phyloP scores from a whole-genome alignment of 2,888 invertebrate species.

The Tenthredo distinguenda region DNA sequence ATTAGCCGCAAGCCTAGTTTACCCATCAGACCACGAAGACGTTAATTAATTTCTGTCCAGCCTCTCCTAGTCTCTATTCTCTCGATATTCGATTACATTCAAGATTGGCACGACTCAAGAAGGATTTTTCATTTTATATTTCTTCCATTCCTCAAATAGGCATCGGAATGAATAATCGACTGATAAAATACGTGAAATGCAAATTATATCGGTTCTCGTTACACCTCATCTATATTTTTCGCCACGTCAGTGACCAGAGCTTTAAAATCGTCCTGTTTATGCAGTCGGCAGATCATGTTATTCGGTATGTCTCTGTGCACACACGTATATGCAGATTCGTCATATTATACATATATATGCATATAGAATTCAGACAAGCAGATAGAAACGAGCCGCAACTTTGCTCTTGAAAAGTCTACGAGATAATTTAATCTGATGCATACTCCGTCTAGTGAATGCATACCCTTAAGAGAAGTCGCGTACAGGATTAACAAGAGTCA shows the following conservation, averaged over 20 bases:
- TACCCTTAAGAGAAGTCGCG: not conserved
- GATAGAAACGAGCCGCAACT: not conserved
- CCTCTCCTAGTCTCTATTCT: not conserved
- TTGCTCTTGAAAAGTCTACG: conserved; percentile 27
- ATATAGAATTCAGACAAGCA: not conserved
- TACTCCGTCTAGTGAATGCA: not conserved
- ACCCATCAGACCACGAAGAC: not conserved
- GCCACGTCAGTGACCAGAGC: not conserved
- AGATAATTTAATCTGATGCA: conserved; percentile 12
- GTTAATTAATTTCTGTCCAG: not conserved
- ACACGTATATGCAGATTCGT: not conserved
- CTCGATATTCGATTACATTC: too few species aligned
- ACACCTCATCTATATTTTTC: not conserved
- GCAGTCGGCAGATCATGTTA: conserved; percentile 6
- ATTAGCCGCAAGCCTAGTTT: not conserved
- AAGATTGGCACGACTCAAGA: too few species aligned
- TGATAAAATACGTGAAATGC: not conserved
- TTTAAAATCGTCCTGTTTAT: conserved; percentile 3
- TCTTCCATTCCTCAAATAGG: not conserved
- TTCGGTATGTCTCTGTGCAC: not conserved
- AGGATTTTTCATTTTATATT: not conserved
- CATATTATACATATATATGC: too few species aligned
- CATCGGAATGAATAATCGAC: not conserved
- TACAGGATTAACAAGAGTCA: not conserved
- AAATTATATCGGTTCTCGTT: not conserved